Evolutionary conservation across 2,888 invertebrate genomes (phyloP).

Genomic region (Gastracanthus pulcherrimus): DNA sequence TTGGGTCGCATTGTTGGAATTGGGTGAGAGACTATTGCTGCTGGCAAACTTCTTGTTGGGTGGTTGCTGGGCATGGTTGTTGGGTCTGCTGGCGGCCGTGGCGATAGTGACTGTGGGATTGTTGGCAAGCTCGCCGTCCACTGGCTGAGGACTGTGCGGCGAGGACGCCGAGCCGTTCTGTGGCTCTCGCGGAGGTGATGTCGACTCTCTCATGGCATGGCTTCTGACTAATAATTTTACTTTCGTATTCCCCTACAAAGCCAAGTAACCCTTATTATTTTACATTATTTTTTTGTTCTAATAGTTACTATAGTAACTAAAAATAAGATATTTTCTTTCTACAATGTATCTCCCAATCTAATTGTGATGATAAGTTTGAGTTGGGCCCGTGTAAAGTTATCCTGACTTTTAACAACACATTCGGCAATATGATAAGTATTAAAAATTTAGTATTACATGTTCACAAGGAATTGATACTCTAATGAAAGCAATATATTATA

Average conservation of each 20-base stretch:
- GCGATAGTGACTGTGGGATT: too few relatives aligned
- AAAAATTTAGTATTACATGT: too few relatives aligned
- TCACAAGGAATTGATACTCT: too few relatives aligned
- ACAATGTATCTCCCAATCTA: too few relatives aligned
- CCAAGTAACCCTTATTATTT: not conserved
- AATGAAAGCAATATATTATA: too few relatives aligned
- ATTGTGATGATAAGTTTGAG: too few relatives aligned
- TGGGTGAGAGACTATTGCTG: slow-evolving; percentile 64
- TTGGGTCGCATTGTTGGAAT: slow-evolving; percentile 53
- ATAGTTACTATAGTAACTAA: too few relatives aligned
- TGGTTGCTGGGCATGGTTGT: not conserved
- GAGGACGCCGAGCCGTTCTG: slow-evolving; percentile 69
- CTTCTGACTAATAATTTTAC: slow-evolving; percentile 91
- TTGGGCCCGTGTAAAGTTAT: too few relatives aligned
- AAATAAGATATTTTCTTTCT: too few relatives aligned
- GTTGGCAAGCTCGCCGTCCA: slow-evolving; percentile 64
- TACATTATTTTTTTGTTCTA: too few relatives aligned
- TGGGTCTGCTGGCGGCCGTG: slow-evolving; percentile 53
- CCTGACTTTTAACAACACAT: too few relatives aligned
- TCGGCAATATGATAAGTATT: too few relatives aligned
- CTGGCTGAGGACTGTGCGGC: slow-evolving; percentile 69
- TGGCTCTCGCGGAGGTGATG: slow-evolving; percentile 80
- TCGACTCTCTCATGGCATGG: slow-evolving; percentile 93
- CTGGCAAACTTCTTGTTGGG: slow-evolving; percentile 55
- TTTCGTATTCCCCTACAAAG: slow-evolving; percentile 83